phyloP scores from a whole-genome alignment of 2,797 vertebrate species.

The Sarcophilus harrisii region DNA sequence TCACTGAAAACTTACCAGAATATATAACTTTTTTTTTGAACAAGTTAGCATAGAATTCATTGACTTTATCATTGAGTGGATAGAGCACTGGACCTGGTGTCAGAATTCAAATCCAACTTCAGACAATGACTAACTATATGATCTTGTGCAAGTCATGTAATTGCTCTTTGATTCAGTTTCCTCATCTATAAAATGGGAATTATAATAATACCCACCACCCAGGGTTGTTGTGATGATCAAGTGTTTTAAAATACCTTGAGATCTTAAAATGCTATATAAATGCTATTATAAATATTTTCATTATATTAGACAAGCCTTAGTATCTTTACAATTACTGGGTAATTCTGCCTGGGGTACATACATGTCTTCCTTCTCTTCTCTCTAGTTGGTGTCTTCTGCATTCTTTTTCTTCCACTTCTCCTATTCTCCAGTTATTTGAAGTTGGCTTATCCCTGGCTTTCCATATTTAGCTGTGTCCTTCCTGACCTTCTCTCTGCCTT shows the following conservation, averaged over 20 bases:
- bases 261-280: neutral
- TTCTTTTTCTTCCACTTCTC: neutral
- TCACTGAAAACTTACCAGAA: neutral
- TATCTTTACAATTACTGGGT: neutral
- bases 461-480: slow-evolving; percentile 72
- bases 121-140: neutral
- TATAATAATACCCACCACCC: neutral
- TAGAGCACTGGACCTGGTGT: neutral
- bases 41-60: neutral
- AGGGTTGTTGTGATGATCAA: neutral
- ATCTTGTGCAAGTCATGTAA: neutral
- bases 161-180: neutral
- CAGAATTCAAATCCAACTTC: neutral
- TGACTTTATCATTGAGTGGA: neutral
- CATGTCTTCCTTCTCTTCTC: neutral
- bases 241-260: neutral
- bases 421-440: slow-evolving; percentile 56
- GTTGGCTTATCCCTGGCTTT: slow-evolving; percentile 64
- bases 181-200: neutral
- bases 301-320: neutral
- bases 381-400: slow-evolving; percentile 43
- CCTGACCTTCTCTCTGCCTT: slow-evolving; percentile 72
- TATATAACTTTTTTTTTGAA: neutral
- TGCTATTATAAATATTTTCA: neutral
- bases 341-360: neutral